Evolutionary conservation across 2,888 invertebrate species (phyloP).

Genomic region (Eupithecia subumbrata): DNA sequence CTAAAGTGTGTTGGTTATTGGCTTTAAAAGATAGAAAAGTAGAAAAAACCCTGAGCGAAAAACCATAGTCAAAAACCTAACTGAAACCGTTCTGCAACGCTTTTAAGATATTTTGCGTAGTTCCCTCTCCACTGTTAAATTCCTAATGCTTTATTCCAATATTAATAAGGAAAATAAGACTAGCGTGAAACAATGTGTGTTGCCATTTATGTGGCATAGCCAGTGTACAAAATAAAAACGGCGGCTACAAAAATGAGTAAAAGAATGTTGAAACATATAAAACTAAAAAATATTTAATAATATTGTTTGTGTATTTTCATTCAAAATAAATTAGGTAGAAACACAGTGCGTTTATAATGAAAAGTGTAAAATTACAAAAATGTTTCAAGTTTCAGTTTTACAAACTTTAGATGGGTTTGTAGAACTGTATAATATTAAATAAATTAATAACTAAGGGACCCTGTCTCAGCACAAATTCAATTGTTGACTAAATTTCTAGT

Average conservation of each 20-base stretch:
- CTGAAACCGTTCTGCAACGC: conserved; percentile 41
- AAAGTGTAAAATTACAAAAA: conserved; percentile 28
- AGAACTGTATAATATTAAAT: conserved; percentile 30
- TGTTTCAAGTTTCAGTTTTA: conserved; percentile 17
- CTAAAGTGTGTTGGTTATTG: background rate
- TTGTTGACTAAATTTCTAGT: conserved; percentile 49
- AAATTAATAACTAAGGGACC: conserved; percentile 62
- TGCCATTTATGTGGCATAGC: conserved; percentile 58
- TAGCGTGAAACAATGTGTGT: conserved; percentile 53
- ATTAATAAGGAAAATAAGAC: conserved; percentile 52
- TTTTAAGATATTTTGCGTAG: conserved; percentile 48
- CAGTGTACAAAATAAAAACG: conserved; percentile 46
- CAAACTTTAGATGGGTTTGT: conserved; percentile 28
- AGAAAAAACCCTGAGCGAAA: too few species aligned
- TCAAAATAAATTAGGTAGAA: conserved; percentile 10
- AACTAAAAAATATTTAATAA: background rate
- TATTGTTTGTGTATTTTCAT: background rate
- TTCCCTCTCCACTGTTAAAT: conserved; percentile 57
- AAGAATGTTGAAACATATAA: conserved; percentile 47
- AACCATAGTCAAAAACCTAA: too few species aligned
- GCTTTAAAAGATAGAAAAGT: background rate
- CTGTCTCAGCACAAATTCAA: conserved; percentile 70
- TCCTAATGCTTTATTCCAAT: conserved; percentile 52
- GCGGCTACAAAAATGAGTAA: conserved; percentile 46
- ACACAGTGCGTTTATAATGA: conserved; percentile 18